Evolutionary conservation across 1,140 invertebrate species (phyloP).

Genomic region (Hycleus phaleratus): DNA sequence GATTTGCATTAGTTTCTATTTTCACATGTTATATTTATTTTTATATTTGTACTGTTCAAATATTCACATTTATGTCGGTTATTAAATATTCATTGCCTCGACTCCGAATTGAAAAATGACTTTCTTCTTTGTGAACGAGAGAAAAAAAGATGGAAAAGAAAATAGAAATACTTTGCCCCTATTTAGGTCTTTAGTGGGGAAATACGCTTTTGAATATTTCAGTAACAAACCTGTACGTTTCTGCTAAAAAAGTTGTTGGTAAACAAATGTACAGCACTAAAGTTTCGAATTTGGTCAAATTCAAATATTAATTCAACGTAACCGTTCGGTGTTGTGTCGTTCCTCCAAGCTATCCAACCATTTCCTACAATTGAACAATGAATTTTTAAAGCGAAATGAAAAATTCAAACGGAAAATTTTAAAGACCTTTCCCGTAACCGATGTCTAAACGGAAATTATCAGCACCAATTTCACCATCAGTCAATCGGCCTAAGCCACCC

Average conservation of each 20-base stretch:
- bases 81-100: too few species aligned
- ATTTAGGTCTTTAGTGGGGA: not conserved
- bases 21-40: too few species aligned
- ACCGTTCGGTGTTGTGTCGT: constrained; percentile 47
- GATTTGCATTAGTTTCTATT: too few species aligned
- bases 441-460: constrained; percentile 62
- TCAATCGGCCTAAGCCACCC: constrained; percentile 61
- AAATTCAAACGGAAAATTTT: constrained; percentile 18
- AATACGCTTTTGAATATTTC: not conserved
- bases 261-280: constrained; percentile 57
- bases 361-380: constrained; percentile 47
- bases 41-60: too few species aligned
- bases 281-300: constrained; percentile 60
- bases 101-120: not conserved
- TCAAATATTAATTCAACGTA: constrained; percentile 57
- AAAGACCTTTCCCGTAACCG: constrained; percentile 49
- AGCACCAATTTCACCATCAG: constrained; percentile 60
- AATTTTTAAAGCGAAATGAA: not conserved
- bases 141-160: too few species aligned
- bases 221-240: constrained; percentile 53
- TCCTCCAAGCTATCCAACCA: constrained; percentile 75
- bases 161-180: not conserved
- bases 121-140: not conserved
- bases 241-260: constrained; percentile 63
- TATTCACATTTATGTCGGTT: too few species aligned